Conservation (phyloP, 2,113 vertebrate genomes). For the Amphiprion ocellaris region DNA sequence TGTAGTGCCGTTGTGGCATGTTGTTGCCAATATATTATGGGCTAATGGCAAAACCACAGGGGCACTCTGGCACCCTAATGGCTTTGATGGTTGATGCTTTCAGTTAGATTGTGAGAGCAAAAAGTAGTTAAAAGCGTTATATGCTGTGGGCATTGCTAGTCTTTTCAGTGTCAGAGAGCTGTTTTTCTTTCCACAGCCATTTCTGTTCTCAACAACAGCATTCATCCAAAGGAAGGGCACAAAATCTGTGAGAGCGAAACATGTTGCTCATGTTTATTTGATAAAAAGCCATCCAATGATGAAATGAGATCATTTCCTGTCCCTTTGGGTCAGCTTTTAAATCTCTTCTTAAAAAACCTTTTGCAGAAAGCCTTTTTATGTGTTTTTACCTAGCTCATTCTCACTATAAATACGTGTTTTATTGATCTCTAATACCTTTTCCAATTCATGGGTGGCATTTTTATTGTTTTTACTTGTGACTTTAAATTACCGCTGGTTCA, state of each 20-base stretch:
- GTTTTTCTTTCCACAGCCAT: constrained; percentile 54
- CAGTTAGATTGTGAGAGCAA: constrained; percentile 70
- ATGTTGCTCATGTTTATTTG: constrained; percentile 64
- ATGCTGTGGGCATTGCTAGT: constrained; percentile 57
- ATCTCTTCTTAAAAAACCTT: constrained; percentile 42
- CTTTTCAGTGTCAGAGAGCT: constrained; percentile 48
- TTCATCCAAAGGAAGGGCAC: constrained; percentile 52
- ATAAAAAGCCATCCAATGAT: constrained; percentile 60
- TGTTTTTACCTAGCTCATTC: constrained; percentile 30
- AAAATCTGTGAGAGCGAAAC: constrained; percentile 41
- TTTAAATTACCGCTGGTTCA: constrained; percentile 41
- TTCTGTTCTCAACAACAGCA: constrained; percentile 60
- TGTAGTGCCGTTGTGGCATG: constrained; percentile 41
- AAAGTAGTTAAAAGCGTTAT: constrained; percentile 67
- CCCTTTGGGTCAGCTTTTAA: constrained; percentile 56
- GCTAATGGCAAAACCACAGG: constrained; percentile 73
- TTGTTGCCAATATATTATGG: constrained; percentile 65
- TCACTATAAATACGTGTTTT: constrained; percentile 36
- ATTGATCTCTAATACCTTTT: constrained; percentile 42
- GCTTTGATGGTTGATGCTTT: constrained; percentile 74
- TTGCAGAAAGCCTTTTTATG: constrained; percentile 27
- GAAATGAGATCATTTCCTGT: constrained; percentile 59
- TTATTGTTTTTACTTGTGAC: constrained; percentile 43
- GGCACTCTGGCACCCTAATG: constrained; percentile 69
- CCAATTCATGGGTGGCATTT: constrained; percentile 25